phyloP scores from a whole-genome alignment of 37 sponge, comb jelly and placozoan genomes.

The Lycopodina hypogea region DNA sequence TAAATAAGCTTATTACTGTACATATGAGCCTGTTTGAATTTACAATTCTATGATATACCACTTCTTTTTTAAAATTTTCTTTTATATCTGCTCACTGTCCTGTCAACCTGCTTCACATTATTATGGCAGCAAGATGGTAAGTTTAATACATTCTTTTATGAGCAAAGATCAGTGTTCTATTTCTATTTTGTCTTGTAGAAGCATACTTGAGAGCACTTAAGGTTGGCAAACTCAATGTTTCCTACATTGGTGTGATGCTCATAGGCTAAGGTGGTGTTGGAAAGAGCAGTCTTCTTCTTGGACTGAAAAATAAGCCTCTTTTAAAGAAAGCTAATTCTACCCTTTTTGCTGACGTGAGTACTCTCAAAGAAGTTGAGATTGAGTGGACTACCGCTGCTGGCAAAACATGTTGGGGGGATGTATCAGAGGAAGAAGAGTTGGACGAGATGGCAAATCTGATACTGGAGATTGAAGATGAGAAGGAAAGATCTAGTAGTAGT shows the following conservation, averaged over 20 bases:
- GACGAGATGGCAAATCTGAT: constrained; percentile 19
- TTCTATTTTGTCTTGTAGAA: too few species aligned
- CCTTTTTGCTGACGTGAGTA: constrained; percentile 11
- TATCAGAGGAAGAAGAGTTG: constrained; percentile 27
- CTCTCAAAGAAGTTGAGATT: neutral
- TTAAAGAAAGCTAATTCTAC: constrained; percentile 16
- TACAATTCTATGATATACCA: too few species aligned
- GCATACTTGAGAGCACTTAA: too few species aligned
- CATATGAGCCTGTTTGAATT: too few species aligned
- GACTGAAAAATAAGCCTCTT: constrained; percentile 14
- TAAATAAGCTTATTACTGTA: too few species aligned
- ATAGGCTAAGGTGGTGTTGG: constrained; percentile 44
- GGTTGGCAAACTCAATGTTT: constrained; percentile 10
- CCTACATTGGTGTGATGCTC: constrained; percentile 43
- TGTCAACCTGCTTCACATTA: too few species aligned
- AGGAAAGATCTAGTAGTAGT: too few species aligned
- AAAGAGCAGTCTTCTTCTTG: constrained; percentile 28
- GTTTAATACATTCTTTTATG: too few species aligned
- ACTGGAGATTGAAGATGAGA: neutral
- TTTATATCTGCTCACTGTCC: too few species aligned
- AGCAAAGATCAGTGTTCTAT: too few species aligned
- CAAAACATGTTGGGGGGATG: neutral
- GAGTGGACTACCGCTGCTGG: neutral
- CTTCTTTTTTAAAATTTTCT: too few species aligned
- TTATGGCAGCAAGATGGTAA: too few species aligned